Base-by-base conservation (phyloP, 64 coral and sea anemone genomes). In the Montipora foliosa region DNA sequence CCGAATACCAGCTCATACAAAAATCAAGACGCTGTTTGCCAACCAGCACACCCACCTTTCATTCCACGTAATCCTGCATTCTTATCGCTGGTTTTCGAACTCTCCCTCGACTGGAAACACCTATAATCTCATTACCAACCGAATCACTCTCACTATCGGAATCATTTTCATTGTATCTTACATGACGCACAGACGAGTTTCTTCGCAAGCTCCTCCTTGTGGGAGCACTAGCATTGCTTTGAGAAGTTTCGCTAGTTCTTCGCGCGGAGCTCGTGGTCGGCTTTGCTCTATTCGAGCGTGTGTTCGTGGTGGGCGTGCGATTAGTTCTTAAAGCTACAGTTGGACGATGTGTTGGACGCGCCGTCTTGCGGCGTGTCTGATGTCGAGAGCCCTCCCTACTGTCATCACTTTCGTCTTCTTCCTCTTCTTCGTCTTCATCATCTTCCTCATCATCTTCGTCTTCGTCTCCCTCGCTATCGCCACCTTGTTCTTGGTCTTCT, bases 31-130 rank as follows among this genome's bases (percentile, higher is more conserved):
- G 17, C 68, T 24, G 4, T 21, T n/a, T 14, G 68, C 14, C 68
- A 11, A 24, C 20, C 17, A 21, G 4, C 52, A 44, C 21, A 58
- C n/a, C 8, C 2, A 13, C 21, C 29, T 37, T 37, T 90, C 84
- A 99, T 45, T 99, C 95, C 11, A 99, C 87, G 81, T 94, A 99
- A 90, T 99, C 98, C 67, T 96, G 67, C 98, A 99, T 99, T 90
- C 92, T 89, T 21, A 88, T 89, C 3, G 98, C 91, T 44, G 95
- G 95, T 61, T 95, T 81, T 4, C 98, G 92, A 8, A 99, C 89
- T 25, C 98, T 89, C 9, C 98, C 98, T n/a, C 98, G 98, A 76
- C 98, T 99, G 45, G 98, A 99, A 6, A 99, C 80, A 60, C 90
- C 90, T 6, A 96, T 78, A 4, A 84, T 75, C 46, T 94, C 95